Evolutionary conservation across 2,888 invertebrate genomes (phyloP), one percentile per base, ranked within the genome.

Genomic region (Alcis repandata): DNA sequence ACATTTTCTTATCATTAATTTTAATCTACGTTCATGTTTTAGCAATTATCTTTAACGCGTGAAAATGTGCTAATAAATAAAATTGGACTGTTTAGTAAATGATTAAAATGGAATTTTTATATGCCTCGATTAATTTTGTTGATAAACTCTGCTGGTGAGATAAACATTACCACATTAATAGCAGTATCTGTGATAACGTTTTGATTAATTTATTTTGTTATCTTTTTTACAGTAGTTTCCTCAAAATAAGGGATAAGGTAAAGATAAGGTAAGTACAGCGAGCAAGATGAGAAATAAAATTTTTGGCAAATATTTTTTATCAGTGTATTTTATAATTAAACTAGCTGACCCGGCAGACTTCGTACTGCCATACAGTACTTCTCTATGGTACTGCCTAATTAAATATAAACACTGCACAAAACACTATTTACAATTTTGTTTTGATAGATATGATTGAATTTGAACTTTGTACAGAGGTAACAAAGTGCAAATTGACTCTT

Each of bases 171-270:
- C 51, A 11, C 19, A 36, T n/a, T 51, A 38, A 51, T 36, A 19
- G 7, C 51, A 36, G 19, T 51, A 51, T 51, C 51, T n/a, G 13
- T 36, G 51, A 51, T 51, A 51, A 51, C 0, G 6, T 20, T 20
- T 49, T 51, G 36, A 51, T 51, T 51, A 51, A 51, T 36, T 19
- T 51, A 36, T 38, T 51, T 11, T 20, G n/a, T n/a, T 38, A 36
- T 11, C 17, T 51, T 36, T 36, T 11, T 4, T 17, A 11, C 11
- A 17, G 15, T 27, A 32, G 10, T 32, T 45, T 13, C 20, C 45
- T 19, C 9, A 20, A 46, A n/a, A 1, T 22, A 20, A 13, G 13
- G 19, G n/a, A 45, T 45, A 20, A 43, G 19, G 3, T 1, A 15
- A 19, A 43, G n/a, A 45, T 45, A 20, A 43, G 19, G 3, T 1